Percentiles rank a stretch among this genome's conserved stretches.
Conservation (phyloP, 2,113 vertebrate genomes). For the Aix galericulata region DNA sequence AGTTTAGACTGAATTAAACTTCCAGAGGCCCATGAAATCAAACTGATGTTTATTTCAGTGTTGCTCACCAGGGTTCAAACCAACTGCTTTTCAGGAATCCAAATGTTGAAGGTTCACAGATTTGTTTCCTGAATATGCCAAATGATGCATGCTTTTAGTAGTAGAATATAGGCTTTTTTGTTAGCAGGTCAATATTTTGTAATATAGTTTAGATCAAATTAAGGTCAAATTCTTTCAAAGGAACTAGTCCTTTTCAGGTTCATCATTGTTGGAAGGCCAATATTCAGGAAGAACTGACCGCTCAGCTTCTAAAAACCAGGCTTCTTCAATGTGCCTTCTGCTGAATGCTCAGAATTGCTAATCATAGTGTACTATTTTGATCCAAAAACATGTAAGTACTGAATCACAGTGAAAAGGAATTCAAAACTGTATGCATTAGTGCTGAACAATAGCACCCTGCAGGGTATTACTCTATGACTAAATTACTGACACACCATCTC, state of each 20-base stretch:
- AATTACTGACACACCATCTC: not conserved
- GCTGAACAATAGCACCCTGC: not conserved
- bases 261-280: not conserved
- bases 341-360: not conserved
- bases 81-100: not conserved
- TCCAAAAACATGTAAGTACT: not conserved
- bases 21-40: not conserved
- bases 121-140: not conserved
- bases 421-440: not conserved
- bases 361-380: not conserved
- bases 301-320: not conserved
- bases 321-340: not conserved
- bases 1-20: slow-evolving; percentile 8
- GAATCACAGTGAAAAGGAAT: not conserved
- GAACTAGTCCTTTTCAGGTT: not conserved
- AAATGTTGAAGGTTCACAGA: not conserved
- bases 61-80: not conserved
- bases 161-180: not conserved
- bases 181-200: not conserved
- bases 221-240: not conserved
- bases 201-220: not conserved
- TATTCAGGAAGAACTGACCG: not conserved
- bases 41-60: not conserved
- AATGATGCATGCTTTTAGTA: not conserved
- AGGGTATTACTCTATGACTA: not conserved